A percentile compares a stretch with the other conserved stretches of the same genome.
phyloP scores from a whole-genome alignment of 2,888 invertebrate species.

The Deilephila elpenor region DNA sequence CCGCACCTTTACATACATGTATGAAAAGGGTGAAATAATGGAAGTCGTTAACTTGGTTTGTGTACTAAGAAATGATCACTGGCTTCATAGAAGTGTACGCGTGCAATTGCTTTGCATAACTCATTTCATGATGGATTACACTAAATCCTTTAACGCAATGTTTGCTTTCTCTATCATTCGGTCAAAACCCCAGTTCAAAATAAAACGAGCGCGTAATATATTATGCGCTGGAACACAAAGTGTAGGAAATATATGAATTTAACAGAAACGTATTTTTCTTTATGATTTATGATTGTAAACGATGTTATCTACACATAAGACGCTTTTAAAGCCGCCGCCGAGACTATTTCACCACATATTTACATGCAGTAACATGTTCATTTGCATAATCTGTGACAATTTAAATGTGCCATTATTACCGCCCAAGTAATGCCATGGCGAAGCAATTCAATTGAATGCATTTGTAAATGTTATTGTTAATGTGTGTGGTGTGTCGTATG shows the following conservation, averaged over 20 bases:
- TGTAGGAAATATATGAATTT: conserved; percentile 26
- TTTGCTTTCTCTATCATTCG: conserved; percentile 17
- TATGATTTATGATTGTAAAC: conserved; percentile 27
- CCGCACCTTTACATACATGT: conserved; percentile 1
- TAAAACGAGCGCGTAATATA: conserved; percentile 18
- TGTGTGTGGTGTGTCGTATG: background rate
- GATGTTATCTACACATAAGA: conserved; percentile 33
- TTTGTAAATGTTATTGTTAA: conserved; percentile 24
- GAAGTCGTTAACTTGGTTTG: conserved; percentile 19
- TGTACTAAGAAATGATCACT: conserved; percentile 10
- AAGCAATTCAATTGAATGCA: conserved; percentile 34
- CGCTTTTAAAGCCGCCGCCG: conserved; percentile 33
- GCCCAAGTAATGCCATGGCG: conserved; percentile 30
- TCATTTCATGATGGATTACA: conserved; percentile 18
- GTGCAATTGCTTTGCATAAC: conserved; percentile 18
- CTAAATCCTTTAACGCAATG: conserved; percentile 18
- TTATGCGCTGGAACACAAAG: conserved; percentile 10
- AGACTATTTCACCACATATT: conserved; percentile 33
- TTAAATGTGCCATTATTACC: conserved; percentile 30
- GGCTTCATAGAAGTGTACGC: conserved; percentile 9
- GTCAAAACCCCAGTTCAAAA: conserved; percentile 10
- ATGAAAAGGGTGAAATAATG: conserved; percentile 2
- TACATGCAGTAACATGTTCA: conserved; percentile 34
- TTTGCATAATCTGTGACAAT: conserved; percentile 35
- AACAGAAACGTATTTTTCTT: conserved; percentile 24